Conservation (phyloP, 2,113 vertebrate genomes). For the Ictalurus furcatus region DNA sequence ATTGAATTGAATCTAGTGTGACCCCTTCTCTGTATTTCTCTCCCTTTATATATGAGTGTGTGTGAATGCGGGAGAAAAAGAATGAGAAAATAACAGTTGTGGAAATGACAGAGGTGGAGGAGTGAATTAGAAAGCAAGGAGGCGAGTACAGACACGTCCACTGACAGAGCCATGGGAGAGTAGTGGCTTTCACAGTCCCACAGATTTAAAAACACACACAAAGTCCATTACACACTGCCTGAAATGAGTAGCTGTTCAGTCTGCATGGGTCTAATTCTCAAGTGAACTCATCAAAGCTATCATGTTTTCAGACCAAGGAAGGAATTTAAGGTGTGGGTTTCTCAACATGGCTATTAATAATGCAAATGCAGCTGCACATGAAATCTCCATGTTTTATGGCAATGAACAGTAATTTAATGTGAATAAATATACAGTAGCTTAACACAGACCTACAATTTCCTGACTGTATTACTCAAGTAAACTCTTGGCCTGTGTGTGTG, state of each 20-base stretch:
- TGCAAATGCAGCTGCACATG: background rate
- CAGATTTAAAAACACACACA: constrained; percentile 20
- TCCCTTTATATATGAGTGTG: background rate
- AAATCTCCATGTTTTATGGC: background rate
- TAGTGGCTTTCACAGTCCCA: constrained; percentile 18
- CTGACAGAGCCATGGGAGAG: constrained; percentile 1
- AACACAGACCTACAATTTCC: constrained; percentile 11
- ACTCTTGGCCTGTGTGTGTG: background rate
- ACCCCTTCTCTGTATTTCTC: background rate
- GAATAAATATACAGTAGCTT: background rate
- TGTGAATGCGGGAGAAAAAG: background rate
- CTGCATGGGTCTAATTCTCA: constrained; percentile 3
- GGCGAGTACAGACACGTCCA: constrained; percentile 28
- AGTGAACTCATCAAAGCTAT: background rate
- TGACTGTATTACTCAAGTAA: background rate
- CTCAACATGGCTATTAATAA: constrained; percentile 5
- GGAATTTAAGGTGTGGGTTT: constrained; percentile 9
- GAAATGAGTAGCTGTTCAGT: background rate
- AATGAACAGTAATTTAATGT: background rate
- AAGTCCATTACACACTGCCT: background rate
- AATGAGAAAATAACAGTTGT: constrained; percentile 3
- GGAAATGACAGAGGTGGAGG: background rate
- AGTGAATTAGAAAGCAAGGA: constrained; percentile 16
- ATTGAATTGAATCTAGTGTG: background rate
- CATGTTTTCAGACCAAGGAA: background rate